phyloP scores from a whole-genome alignment of 2,797 vertebrate species.

The Chelon auratus region DNA sequence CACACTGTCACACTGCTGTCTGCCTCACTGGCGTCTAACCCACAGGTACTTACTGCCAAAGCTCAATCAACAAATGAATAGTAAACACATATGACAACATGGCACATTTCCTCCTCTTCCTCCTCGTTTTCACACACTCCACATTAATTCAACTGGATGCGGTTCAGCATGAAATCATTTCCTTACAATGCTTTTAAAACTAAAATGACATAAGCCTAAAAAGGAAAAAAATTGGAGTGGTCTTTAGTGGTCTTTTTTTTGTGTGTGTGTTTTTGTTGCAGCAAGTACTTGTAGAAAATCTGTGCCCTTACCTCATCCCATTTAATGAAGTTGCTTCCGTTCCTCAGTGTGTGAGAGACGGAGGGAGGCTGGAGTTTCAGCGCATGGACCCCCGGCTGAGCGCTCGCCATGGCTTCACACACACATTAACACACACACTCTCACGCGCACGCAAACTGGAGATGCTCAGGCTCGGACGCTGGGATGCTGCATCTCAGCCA shows the following conservation, averaged over 20 bases:
- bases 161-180: neutral
- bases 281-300: neutral
- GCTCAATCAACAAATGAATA: slow-evolving; percentile 59
- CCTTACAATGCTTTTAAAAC: neutral
- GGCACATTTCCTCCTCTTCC: slow-evolving; percentile 34
- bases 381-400: slow-evolving; percentile 97
- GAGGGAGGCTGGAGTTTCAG: slow-evolving; percentile 95
- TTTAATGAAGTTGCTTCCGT: slow-evolving; percentile 96
- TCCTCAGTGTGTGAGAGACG: slow-evolving; percentile 92
- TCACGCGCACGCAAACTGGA: slow-evolving; percentile 31
- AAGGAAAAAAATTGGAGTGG: neutral
- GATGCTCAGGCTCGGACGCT: slow-evolving; percentile 51
- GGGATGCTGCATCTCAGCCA: slow-evolving; percentile 55
- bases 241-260: too few species aligned
- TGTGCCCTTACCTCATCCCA: slow-evolving; percentile 95
- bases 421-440: slow-evolving; percentile 49
- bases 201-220: neutral
- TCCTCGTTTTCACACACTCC: slow-evolving; percentile 20
- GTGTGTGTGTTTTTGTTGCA: too few species aligned
- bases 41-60: slow-evolving; percentile 62
- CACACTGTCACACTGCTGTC: neutral
- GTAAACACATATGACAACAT: slow-evolving; percentile 59
- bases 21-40: slow-evolving; percentile 31
- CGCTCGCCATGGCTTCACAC: slow-evolving; percentile 90
- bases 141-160: neutral